Evolutionary conservation across 2,113 vertebrate species (phyloP), one percentile per base, ranked within the genome.

Genomic region (Protomyctophum bolini): DNA sequence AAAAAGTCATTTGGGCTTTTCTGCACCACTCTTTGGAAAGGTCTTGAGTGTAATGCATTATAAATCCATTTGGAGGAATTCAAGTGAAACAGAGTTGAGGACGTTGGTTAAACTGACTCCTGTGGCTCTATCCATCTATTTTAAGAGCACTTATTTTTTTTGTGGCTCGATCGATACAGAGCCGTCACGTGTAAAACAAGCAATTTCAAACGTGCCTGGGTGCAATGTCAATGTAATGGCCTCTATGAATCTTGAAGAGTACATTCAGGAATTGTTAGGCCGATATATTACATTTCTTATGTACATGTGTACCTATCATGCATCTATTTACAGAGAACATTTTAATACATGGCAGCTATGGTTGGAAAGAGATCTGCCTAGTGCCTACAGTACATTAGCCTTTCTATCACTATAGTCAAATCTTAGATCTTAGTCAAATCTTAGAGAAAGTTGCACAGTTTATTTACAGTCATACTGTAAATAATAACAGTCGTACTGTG

Each of bases 1-100:
- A 28, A 28, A 28, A 28, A 83, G 68, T 70, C 71, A 82, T 90
- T 83, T 83, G 66, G 60, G 66, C 33, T 78, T 80, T 80, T 65
- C 57, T 56, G 50, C 55, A 63, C 73, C 14, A 0, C 62, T 29
- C 71, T 55, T 65, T 10, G 50, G 41, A 8, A 83, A 63, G 63
- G 65, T 55, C 74, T 66, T 51, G 29, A 57, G 62, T 5, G 65
- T 65, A 21, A 83, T 75, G 72, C 75, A 77, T 80, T 78, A 70
- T n/a, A 79, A 84, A 83, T 79, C 76, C 67, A 79, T 75, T 60
- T 68, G 54, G 15, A 71, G 75, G 73, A 60, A 12, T 58, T 76
- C 8, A 1, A 21, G 75, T 28, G 68, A 58, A 71, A 70, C 79
- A 3, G 46, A 6, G 3, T 57, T 28, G 33, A 54, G 54, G 70